Conservation (phyloP, 1,140 invertebrate species). For the Anthonomus grandis region DNA sequence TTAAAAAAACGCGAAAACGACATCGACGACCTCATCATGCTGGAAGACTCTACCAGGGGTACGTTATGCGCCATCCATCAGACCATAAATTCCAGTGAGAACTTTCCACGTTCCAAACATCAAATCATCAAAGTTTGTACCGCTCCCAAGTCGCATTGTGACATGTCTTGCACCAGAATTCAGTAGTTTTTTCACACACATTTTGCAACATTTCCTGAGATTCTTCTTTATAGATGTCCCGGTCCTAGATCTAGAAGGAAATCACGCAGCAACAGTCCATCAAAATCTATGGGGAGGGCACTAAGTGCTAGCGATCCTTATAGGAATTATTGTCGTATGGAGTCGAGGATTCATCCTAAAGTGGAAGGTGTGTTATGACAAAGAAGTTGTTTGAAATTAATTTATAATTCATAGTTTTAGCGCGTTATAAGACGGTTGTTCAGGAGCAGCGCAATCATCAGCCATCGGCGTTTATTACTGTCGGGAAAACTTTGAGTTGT, state of each 20-base stretch:
- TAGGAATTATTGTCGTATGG: not conserved
- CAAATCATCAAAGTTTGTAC: conserved; percentile 20
- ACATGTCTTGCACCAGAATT: not conserved
- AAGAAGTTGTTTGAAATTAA: not conserved
- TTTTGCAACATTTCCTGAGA: not conserved
- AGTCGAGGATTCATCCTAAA: not conserved
- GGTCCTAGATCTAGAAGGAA: conserved; percentile 15
- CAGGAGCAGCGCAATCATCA: not conserved
- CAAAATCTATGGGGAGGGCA: conserved; percentile 1
- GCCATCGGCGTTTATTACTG: not conserved
- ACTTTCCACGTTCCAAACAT: conserved; percentile 23
- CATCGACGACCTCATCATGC: conserved; percentile 21
- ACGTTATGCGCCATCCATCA: conserved; percentile 25
- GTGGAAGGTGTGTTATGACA: not conserved
- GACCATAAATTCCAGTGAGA: conserved; percentile 17
- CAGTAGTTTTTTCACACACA: not conserved
- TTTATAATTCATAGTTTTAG: not conserved
- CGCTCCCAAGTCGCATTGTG: not conserved
- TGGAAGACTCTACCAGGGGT: conserved; percentile 19
- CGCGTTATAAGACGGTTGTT: not conserved
- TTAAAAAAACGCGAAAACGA: conserved; percentile 8
- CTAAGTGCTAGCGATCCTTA: conserved; percentile 10
- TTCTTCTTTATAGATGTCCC: not conserved
- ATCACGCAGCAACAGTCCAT: conserved; percentile 11
- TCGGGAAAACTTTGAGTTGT: conserved; percentile 21